Conservation (phyloP, 2,888 invertebrate genomes). For the Sarcophaga carnaria region DNA sequence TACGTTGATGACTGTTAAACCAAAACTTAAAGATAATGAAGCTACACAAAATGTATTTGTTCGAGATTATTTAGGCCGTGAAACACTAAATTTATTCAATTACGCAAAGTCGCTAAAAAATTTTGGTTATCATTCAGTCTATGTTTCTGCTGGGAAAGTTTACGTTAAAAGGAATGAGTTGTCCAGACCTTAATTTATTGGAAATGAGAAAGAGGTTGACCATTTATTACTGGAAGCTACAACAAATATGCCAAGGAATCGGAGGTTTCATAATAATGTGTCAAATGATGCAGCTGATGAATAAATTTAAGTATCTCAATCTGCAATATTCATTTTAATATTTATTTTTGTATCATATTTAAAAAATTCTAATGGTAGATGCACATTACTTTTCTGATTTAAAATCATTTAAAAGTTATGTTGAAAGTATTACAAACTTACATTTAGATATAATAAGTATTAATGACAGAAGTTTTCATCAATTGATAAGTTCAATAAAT, state of each 20-base stretch:
- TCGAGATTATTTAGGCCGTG: conserved; percentile 4
- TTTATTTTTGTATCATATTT: no score
- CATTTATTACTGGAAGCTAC: not conserved
- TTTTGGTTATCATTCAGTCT: conserved; percentile 2
- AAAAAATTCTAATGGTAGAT: no score
- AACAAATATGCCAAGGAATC: no score
- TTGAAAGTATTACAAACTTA: no score
- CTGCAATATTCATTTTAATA: no score
- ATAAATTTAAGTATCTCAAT: no score
- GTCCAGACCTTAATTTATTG: not conserved
- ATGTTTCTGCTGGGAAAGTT: not conserved
- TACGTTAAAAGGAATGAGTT: not conserved
- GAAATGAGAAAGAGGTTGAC: conserved; percentile 8
- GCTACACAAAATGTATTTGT: not conserved
- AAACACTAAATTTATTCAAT: conserved; percentile 18
- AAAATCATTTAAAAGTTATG: no score
- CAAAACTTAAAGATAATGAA: conserved; percentile 13
- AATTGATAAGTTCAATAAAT: conserved; percentile 29
- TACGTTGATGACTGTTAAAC: conserved; percentile 7
- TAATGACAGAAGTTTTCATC: conserved; percentile 7
- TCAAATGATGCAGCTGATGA: no score
- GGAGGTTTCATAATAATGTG: no score
- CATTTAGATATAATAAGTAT: no score
- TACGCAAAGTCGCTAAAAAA: not conserved
- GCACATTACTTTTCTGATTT: no score